Conservation (phyloP, 1,140 invertebrate species). For the Meloidogyne chitwoodi region DNA sequence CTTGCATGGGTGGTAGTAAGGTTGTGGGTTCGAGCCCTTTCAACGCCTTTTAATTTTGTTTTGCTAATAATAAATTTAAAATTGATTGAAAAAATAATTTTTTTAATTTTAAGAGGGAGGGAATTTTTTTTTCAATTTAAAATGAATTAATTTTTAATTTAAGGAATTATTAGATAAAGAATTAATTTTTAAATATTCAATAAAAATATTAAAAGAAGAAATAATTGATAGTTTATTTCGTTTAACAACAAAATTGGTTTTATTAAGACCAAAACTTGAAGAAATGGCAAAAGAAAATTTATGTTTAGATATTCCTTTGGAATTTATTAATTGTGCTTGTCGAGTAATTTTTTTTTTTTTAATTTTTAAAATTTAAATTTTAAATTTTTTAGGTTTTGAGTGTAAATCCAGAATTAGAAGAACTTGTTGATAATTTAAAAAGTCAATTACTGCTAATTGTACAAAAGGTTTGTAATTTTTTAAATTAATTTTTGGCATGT, state of each 20-base stretch:
- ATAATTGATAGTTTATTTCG: slow-evolving; percentile 31
- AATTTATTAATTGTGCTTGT: slow-evolving; percentile 46
- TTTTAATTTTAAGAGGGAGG: too few species aligned
- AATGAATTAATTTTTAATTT: neutral
- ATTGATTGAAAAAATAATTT: too few species aligned
- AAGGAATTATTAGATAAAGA: slow-evolving; percentile 7
- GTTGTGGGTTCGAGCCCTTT: too few species aligned
- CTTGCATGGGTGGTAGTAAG: too few species aligned
- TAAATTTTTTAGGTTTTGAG: slow-evolving; percentile 34
- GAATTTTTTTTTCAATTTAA: neutral
- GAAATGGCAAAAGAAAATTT: neutral
- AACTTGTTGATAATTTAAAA: slow-evolving; percentile 35
- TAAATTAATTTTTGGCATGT: too few species aligned
- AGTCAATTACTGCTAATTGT: slow-evolving; percentile 33
- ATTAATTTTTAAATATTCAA: slow-evolving; percentile 23
- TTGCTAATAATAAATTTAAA: too few species aligned
- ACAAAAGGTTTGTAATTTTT: slow-evolving; percentile 13
- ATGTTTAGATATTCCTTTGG: slow-evolving; percentile 31
- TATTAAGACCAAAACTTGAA: slow-evolving; percentile 27
- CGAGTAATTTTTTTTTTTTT: slow-evolving; percentile 24
- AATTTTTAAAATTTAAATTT: neutral
- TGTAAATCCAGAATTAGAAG: slow-evolving; percentile 13
- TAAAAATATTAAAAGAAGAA: slow-evolving; percentile 32
- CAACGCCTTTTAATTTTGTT: too few species aligned
- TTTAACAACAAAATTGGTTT: slow-evolving; percentile 22